These are phyloP conservation scores for Timema cristinae DNA, from an alignment of 2,888 invertebrate species.

Conservation along the genomic window DNA sequence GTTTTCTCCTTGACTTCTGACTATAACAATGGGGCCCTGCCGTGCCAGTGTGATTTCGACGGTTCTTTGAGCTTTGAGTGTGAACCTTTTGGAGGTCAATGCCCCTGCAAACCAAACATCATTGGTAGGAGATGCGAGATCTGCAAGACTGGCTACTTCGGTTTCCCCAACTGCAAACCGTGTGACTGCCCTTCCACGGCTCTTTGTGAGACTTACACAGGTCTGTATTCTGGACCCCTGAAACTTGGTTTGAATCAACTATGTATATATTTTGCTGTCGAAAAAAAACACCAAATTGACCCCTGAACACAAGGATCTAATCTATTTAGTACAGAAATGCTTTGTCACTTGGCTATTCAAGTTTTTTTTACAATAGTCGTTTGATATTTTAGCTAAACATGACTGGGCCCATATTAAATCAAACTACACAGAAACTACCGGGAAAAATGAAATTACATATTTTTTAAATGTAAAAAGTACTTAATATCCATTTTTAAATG, in stretches of 20 bases:
- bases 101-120: slow-evolving; percentile 86
- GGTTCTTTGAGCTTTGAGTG: slow-evolving; percentile 88
- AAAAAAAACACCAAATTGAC: background rate
- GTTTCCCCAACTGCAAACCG: slow-evolving; percentile 90
- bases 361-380: no score
- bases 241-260: background rate
- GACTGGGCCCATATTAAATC: no score
- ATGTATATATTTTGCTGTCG: background rate
- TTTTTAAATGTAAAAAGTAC: no score
- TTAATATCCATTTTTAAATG: no score
- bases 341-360: no score
- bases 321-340: background rate
- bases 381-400: no score
- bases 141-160: slow-evolving; percentile 87
- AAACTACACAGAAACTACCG: no score
- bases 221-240: slow-evolving; percentile 37
- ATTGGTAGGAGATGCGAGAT: slow-evolving; percentile 82
- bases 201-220: slow-evolving; percentile 70
- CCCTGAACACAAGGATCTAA: no score
- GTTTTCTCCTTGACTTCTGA: slow-evolving; percentile 92
- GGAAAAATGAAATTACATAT: no score
- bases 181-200: slow-evolving; percentile 84
- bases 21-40: slow-evolving; percentile 89
- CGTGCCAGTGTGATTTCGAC: slow-evolving; percentile 83
- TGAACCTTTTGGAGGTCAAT: slow-evolving; percentile 93